These are phyloP conservation scores for Zaprionus tsacasi DNA, from an alignment of 1,140 invertebrate species.

Conservation along the genomic window DNA sequence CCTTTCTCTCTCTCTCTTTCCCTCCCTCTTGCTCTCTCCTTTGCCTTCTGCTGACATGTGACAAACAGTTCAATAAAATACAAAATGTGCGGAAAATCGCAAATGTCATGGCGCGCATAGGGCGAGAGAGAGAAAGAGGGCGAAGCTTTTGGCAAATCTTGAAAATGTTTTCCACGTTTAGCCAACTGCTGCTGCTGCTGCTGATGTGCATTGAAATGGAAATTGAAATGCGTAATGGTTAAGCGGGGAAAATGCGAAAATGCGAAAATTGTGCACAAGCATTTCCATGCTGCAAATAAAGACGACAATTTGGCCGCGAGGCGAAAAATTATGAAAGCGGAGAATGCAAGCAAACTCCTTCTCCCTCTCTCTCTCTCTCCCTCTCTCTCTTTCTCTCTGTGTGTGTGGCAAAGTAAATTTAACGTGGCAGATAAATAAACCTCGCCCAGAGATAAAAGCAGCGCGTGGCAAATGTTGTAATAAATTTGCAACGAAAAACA, in stretches of 20 bases:
- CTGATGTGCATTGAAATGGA: slow-evolving; percentile 70
- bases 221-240: slow-evolving; percentile 73
- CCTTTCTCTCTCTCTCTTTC: slow-evolving; percentile 12
- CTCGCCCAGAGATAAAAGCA: slow-evolving; percentile 57
- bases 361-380: too few species aligned
- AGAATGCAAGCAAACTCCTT: slow-evolving; percentile 16
- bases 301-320: slow-evolving; percentile 79
- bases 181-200: slow-evolving; percentile 32
- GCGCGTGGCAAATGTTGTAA: slow-evolving; percentile 70
- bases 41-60: slow-evolving; percentile 53
- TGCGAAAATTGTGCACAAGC: slow-evolving; percentile 62
- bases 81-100: slow-evolving; percentile 83
- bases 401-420: slow-evolving; percentile 67
- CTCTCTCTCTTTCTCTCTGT: slow-evolving; percentile 16
- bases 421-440: slow-evolving; percentile 80
- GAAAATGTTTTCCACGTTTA: slow-evolving; percentile 74
- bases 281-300: slow-evolving; percentile 81
- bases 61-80: slow-evolving; percentile 83
- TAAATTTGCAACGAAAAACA: slow-evolving; percentile 79
- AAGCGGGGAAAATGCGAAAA: slow-evolving; percentile 16
- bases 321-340: slow-evolving; percentile 77
- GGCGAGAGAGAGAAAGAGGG: too few species aligned
- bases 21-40: background rate
- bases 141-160: slow-evolving; percentile 59
- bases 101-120: slow-evolving; percentile 72